These are phyloP conservation scores for Yponomeuta sedellus DNA, from an alignment of 2,888 invertebrate species.

Conservation along the genomic window DNA sequence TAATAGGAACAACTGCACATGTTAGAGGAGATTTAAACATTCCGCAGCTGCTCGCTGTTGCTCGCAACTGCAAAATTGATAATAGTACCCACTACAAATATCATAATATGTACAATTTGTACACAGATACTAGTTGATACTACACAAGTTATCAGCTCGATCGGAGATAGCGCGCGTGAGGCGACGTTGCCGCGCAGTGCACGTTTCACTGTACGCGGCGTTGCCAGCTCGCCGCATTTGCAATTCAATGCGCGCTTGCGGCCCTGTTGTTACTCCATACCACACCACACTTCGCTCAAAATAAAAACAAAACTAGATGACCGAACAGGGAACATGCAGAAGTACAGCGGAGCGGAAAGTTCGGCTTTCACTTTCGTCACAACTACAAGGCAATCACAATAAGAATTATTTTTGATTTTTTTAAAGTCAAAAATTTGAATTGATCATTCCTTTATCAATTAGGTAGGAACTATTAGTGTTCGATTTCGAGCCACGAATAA, in stretches of 20 bases:
- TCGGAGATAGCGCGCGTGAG: conserved; percentile 44
- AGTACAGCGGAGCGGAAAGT: neutral
- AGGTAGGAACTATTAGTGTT: no score
- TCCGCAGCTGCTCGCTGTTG: no score
- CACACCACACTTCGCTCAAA: conserved; percentile 47
- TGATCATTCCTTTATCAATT: no score
- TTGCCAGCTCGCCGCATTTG: conserved; percentile 60
- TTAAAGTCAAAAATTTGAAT: no score
- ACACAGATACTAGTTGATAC: conserved; percentile 40
- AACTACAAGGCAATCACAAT: no score
- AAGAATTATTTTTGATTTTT: no score
- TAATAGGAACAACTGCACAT: no score
- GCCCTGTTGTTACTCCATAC: conserved; percentile 47
- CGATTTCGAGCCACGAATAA: no score
- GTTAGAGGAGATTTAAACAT: no score
- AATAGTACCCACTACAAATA: neutral
- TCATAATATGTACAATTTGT: neutral
- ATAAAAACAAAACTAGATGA: conserved; percentile 57
- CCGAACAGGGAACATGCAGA: neutral
- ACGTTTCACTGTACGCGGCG: conserved; percentile 33
- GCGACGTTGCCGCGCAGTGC: conserved; percentile 44
- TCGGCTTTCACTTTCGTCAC: no score
- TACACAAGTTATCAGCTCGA: conserved; percentile 39
- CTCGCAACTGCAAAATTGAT: no score
- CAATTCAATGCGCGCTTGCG: conserved; percentile 51